Conservation (phyloP, 2,113 vertebrate genomes). For the Acinonyx jubatus region DNA sequence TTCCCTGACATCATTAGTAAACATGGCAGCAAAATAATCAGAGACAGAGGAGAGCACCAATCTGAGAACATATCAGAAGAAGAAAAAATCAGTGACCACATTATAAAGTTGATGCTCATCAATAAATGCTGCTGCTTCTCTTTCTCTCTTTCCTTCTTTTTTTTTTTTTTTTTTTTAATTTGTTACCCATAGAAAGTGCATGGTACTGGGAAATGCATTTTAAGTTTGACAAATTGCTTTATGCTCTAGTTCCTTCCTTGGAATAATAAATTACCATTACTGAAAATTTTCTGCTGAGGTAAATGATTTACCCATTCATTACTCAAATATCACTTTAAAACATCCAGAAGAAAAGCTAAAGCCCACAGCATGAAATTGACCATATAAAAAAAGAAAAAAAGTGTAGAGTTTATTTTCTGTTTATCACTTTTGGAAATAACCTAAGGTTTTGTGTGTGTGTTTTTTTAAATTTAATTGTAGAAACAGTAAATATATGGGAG, state of each 20-base stretch:
- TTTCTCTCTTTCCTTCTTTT: not conserved
- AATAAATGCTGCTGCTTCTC: constrained; percentile 61
- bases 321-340: constrained; percentile 59
- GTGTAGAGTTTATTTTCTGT: not conserved
- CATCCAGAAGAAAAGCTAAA: constrained; percentile 39
- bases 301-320: constrained; percentile 74
- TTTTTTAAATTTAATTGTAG: not conserved
- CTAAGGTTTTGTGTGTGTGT: not conserved
- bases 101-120: constrained; percentile 61
- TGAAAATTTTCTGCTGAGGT: constrained; percentile 69
- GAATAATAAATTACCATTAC: constrained; percentile 78
- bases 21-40: constrained; percentile 99
- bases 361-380: not conserved
- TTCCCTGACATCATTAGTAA: constrained; percentile 97
- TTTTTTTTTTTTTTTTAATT: not conserved
- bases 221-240: constrained; percentile 72
- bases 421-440: constrained; percentile 53
- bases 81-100: constrained; percentile 35
- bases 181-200: constrained; percentile 60
- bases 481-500: not conserved
- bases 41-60: constrained; percentile 98
- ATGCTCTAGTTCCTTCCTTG: constrained; percentile 63
- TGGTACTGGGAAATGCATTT: constrained; percentile 62
- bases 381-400: not conserved
- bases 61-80: constrained; percentile 80